A percentile compares a stretch with the other conserved stretches of the same genome.
Conservation (phyloP, 2,888 invertebrate species). For the Brenthis hecate region DNA sequence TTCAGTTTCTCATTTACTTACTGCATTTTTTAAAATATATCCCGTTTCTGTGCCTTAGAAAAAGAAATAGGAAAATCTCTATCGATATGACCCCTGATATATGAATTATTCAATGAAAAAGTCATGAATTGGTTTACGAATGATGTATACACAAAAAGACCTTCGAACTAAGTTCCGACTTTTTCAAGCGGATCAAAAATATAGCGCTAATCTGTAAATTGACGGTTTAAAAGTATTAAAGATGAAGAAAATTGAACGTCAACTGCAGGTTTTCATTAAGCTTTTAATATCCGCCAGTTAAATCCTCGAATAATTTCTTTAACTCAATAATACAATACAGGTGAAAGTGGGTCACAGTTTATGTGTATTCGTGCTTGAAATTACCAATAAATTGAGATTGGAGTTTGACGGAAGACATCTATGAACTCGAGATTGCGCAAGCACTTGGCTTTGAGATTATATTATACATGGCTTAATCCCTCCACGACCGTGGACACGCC, state of each 20-base stretch:
- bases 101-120: no score
- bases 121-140: no score
- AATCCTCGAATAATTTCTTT: conserved; percentile 17
- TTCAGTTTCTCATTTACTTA: no score
- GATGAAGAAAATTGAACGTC: conserved; percentile 13
- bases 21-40: no score
- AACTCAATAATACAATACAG: conserved; percentile 20
- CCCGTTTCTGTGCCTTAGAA: no score
- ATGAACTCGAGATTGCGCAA: conserved; percentile 11
- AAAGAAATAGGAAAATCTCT: no score
- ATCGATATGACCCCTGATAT: no score
- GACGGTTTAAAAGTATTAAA: not conserved
- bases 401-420: conserved; percentile 26
- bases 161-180: no score
- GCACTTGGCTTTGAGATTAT: conserved; percentile 8
- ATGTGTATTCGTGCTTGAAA: conserved; percentile 31
- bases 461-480: no score
- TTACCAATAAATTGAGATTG: conserved; percentile 26
- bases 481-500: no score
- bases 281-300: conserved; percentile 8
- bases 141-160: no score
- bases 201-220: not conserved
- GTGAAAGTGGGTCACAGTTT: conserved; percentile 29
- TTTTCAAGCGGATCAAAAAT: no score
- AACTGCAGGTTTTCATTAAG: conserved; percentile 18